Percentiles rank a stretch among this genome's conserved stretches.
Conservation (phyloP, 2,888 invertebrate genomes). For the Drosophila anceps region DNA sequence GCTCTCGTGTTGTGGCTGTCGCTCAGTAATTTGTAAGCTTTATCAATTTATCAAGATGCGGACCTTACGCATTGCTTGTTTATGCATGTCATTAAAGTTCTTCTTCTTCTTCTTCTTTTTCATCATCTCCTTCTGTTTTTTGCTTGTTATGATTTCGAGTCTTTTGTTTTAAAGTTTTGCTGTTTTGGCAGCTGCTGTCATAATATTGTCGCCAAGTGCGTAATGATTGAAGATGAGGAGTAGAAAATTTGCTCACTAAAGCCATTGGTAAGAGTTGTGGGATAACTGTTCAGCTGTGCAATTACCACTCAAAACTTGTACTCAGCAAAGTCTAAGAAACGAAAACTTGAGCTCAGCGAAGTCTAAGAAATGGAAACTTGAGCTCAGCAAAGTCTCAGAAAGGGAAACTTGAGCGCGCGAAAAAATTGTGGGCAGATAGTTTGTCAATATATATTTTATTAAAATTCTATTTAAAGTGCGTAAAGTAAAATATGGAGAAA, state of each 20-base stretch:
- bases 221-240: background rate
- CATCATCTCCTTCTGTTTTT: background rate
- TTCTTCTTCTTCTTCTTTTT: conserved; percentile 6
- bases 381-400: background rate
- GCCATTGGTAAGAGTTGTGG: background rate
- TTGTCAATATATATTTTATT: no score
- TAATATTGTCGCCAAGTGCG: conserved; percentile 46
- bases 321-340: no score
- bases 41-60: conserved; percentile 76
- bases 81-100: conserved; percentile 66
- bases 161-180: conserved; percentile 34
- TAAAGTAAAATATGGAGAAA: no score
- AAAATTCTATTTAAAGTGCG: no score
- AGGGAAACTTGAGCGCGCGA: no score
- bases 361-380: background rate
- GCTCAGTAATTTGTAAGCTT: conserved; percentile 69
- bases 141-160: conserved; percentile 6
- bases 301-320: background rate
- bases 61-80: conserved; percentile 46
- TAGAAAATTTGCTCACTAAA: background rate
- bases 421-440: no score
- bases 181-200: conserved; percentile 72
- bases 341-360: background rate
- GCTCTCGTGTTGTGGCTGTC: conserved; percentile 33
- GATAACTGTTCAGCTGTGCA: background rate